Evolutionary conservation across 2,888 invertebrate species (phyloP), one percentile per base, ranked within the genome.

Genomic region (Gymnosoma rotundatum): DNA sequence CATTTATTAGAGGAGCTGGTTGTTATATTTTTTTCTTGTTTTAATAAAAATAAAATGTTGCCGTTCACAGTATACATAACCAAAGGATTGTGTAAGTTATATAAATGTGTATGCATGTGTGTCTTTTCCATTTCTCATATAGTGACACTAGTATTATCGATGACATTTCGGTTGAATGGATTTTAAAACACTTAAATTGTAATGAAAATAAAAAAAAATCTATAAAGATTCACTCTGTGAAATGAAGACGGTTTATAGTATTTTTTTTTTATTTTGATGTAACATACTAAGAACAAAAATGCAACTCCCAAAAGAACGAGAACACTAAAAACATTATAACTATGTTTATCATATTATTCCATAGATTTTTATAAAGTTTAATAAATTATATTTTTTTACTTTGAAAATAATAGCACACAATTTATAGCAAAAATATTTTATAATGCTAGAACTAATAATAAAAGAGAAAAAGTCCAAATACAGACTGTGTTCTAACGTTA

Each of bases 91-190:
- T n/a, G 18, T 36, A 36, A 7, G n/a, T 52, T 42, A 20, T 8
- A 38, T 50, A 50, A 66, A 58, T 79, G 36, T 67, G 16, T 42
- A 2, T 54, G 1, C 38, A 2, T 54, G 1, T 38, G 36, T 73
- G 32, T 58, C 67, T 20, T 78, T 32, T 1, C 61, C 54, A 67
- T 67, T 67, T 73, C 38, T n/a, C 14, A 69, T 56, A 56, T 36
- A 60, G 48, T 78, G 64, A 73, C 67, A 83, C 38, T 61, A 54
- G 72, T 45, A 76, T 81, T 84, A 84, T 84, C 84, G 81, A 84
- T 78, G 80, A 81, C 81, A 69, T 80, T 84, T 81, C 74, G 78
- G 61, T 78, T 81, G 81, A 81, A 81, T 84, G 81, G 78, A 63
- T 84, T 80, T 83, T 32, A 60, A 78, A 78, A 78, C 63, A 80